phyloP scores from a whole-genome alignment of 2,113 vertebrate species.

The Misgurnus anguillicaudatus region DNA sequence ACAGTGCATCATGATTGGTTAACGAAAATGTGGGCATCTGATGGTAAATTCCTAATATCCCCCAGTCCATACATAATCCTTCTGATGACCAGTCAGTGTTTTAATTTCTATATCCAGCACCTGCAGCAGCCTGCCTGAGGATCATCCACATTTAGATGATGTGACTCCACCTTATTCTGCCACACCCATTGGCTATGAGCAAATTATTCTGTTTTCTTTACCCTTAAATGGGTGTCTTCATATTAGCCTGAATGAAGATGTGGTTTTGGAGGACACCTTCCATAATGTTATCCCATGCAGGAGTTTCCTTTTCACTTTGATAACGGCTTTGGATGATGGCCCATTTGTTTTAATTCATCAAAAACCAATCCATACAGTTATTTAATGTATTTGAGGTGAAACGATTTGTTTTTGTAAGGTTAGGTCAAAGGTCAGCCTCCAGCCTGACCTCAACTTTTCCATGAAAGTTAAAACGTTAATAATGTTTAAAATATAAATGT shows the following conservation, averaged over 20 bases:
- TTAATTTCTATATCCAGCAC: conserved; percentile 68
- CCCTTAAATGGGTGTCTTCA: conserved; percentile 77
- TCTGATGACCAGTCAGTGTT: conserved; percentile 61
- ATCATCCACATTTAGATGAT: conserved; percentile 38
- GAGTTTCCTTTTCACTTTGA: no score
- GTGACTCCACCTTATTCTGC: conserved; percentile 30
- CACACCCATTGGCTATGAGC: conserved; percentile 53
- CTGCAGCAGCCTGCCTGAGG: conserved; percentile 67
- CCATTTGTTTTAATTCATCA: no score
- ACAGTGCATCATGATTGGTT: conserved; percentile 67
- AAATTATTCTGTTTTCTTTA: conserved; percentile 63
- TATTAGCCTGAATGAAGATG: conserved; percentile 85
- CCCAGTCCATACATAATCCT: conserved; percentile 64
- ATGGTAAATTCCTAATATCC: conserved; percentile 65
- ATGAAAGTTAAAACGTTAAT: no score
- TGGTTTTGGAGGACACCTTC: conserved; percentile 71
- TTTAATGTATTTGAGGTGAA: no score
- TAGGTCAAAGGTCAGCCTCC: no score
- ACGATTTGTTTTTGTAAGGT: no score
- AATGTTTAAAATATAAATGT: no score
- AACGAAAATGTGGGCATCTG: conserved; percentile 73
- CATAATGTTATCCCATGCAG: conserved; percentile 64
- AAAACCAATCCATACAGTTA: no score
- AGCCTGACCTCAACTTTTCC: no score
- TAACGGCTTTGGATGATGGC: no score